Conservation (phyloP, 2,888 invertebrate genomes). For the Nycteola revayana region DNA sequence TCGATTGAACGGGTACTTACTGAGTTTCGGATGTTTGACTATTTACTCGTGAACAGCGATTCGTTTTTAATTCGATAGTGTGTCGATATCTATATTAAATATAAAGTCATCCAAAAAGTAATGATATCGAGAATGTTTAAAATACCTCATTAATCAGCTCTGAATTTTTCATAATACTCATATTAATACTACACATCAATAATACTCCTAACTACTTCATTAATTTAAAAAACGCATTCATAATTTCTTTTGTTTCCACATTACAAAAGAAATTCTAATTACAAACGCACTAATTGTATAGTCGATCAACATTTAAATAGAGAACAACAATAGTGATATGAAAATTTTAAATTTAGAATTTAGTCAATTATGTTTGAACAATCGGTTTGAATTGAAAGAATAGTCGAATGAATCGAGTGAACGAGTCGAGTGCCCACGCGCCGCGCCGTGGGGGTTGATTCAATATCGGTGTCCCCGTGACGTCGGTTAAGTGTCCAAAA, state of each 20-base stretch:
- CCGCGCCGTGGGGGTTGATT: constrained; percentile 42
- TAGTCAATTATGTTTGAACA: constrained; percentile 62
- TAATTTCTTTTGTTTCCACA: constrained; percentile 18
- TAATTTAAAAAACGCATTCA: constrained; percentile 6
- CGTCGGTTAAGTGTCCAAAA: constrained; percentile 25
- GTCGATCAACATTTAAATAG: constrained; percentile 45
- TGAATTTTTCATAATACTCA: no score
- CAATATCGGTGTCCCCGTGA: constrained; percentile 34
- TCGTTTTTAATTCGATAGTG: neutral
- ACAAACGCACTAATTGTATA: constrained; percentile 46
- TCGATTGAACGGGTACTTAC: constrained; percentile 43
- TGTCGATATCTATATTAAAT: no score
- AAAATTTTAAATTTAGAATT: constrained; percentile 61
- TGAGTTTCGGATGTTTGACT: constrained; percentile 23
- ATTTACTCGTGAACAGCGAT: constrained; percentile 13
- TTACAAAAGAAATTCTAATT: constrained; percentile 33
- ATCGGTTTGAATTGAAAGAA: constrained; percentile 43
- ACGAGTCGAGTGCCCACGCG: constrained; percentile 63
- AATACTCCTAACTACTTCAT: no score
- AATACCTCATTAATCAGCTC: no score
- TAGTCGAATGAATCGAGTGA: constrained; percentile 41
- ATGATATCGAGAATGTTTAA: no score
- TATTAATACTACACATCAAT: no score
- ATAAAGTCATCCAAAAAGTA: no score
- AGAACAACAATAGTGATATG: constrained; percentile 50